Evolutionary conservation across 2,797 vertebrate species (phyloP).

Genomic region (Semaprochilodus insignis): DNA sequence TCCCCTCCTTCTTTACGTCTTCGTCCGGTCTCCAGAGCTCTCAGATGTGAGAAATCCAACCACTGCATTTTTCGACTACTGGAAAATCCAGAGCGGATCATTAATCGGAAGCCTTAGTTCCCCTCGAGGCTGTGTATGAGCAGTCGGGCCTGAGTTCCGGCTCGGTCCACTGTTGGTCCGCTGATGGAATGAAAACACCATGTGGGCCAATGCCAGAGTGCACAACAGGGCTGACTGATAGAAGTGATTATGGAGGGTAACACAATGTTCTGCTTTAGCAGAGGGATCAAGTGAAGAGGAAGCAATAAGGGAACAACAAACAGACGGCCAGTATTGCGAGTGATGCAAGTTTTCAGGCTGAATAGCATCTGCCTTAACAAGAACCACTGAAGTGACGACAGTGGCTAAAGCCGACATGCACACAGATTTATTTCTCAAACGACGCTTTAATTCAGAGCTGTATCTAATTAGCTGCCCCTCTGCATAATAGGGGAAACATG

Average conservation of each 20-base stretch:
- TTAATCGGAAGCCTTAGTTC: neutral
- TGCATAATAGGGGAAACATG: conserved; percentile 15
- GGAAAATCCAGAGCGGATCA: neutral
- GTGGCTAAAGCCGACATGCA: neutral
- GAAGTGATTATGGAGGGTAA: neutral
- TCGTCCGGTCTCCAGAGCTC: neutral
- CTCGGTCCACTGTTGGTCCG: neutral
- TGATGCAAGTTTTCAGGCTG: neutral
- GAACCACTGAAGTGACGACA: neutral
- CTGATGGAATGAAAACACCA: conserved; percentile 9
- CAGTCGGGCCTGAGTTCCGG: neutral
- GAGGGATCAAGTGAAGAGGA: neutral
- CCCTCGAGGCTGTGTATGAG: neutral
- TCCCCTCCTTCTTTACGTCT: neutral
- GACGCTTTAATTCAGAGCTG: conserved; percentile 25
- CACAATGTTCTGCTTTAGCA: conserved; percentile 3
- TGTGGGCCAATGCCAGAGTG: neutral
- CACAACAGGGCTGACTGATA: neutral
- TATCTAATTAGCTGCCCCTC: conserved; percentile 26
- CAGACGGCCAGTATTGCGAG: neutral
- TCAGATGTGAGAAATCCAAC: neutral
- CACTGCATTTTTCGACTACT: neutral
- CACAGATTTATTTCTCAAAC: conserved; percentile 19
- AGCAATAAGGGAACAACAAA: conserved; percentile 3
- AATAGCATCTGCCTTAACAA: neutral